phyloP scores from a whole-genome alignment of 2,888 invertebrate species.

The Drosophila heteroneura region DNA sequence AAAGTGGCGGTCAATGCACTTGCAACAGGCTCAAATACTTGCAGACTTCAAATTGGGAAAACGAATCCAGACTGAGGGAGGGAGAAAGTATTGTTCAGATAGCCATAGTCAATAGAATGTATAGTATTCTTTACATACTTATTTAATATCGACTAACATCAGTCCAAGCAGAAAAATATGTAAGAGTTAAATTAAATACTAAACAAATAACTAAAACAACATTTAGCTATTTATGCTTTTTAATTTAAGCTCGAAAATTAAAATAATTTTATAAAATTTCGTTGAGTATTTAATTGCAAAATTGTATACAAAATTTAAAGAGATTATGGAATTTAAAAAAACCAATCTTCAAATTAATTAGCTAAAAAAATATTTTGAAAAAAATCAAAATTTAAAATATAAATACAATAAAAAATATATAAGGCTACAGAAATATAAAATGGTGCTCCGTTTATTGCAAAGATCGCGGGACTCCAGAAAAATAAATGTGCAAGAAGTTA shows the following conservation, averaged over 20 bases:
- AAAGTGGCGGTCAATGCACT: conserved; percentile 33
- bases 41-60: background rate
- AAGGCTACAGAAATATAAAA: background rate
- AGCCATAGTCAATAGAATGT: rapidly evolving
- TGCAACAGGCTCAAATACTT: background rate
- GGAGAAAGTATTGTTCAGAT: background rate
- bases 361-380: background rate
- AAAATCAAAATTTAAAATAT: background rate
- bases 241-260: too few species aligned
- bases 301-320: background rate
- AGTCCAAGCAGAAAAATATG: background rate
- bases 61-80: background rate
- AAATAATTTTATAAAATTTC: background rate
- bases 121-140: background rate
- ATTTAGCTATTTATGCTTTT: background rate
- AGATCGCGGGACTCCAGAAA: background rate
- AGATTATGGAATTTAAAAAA: background rate
- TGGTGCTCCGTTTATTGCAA: background rate
- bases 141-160: background rate
- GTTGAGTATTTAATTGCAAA: background rate
- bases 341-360: background rate
- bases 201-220: background rate
- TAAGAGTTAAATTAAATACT: background rate
- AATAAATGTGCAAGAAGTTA: background rate
- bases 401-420: background rate